Conservation (phyloP, 2,797 vertebrate genomes). For the Sylvilagus floridanus region DNA sequence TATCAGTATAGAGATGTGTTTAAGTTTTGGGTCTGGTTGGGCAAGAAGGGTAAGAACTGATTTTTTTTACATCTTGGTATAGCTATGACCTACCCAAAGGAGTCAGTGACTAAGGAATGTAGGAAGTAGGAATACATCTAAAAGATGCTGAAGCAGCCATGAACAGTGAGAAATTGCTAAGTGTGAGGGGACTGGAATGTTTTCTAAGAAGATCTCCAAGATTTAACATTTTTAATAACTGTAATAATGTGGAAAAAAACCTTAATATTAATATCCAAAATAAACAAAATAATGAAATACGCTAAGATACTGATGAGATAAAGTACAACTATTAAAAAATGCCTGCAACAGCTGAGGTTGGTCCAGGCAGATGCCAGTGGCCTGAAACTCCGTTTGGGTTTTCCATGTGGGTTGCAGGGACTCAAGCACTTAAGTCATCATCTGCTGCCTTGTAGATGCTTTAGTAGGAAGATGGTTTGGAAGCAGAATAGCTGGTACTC, state of each 20-base stretch:
- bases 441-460: no score
- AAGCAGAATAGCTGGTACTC: no score
- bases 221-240: conserved; percentile 46
- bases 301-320: neutral
- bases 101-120: neutral
- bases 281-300: conserved; percentile 32
- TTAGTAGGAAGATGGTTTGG: no score
- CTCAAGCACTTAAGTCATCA: no score
- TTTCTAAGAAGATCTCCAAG: neutral
- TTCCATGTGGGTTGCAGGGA: no score
- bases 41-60: conserved; percentile 1
- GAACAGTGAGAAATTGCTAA: neutral
- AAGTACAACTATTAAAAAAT: conserved; percentile 32
- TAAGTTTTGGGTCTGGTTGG: neutral
- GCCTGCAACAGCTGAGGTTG: no score
- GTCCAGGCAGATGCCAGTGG: no score
- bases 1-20: neutral
- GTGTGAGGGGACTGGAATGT: neutral
- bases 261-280: conserved; percentile 1
- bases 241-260: neutral
- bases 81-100: neutral
- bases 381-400: no score
- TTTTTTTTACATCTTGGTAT: neutral
- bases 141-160: neutral
- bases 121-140: neutral